These are phyloP conservation scores for Cremastobaeus sp. DNA, from an alignment of 2,888 invertebrate species.

Conservation along the genomic window DNA sequence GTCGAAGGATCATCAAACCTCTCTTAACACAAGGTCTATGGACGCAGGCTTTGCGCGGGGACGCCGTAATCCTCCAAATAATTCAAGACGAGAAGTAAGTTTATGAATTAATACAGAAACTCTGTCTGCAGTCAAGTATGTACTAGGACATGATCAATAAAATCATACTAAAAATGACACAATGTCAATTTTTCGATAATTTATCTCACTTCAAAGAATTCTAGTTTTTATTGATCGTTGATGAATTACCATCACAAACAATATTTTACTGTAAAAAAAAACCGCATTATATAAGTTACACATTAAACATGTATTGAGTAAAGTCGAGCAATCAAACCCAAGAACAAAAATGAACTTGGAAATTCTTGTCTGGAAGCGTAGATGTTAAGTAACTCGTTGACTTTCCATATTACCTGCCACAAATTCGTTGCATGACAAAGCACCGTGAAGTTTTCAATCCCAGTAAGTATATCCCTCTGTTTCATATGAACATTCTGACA, in stretches of 20 bases:
- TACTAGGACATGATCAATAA: not conserved
- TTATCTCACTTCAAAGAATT: no score
- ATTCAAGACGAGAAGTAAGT: conserved; percentile 77
- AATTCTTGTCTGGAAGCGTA: conserved; percentile 5
- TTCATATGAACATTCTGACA: conserved; percentile 2
- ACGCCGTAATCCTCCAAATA: conserved; percentile 71
- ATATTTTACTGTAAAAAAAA: no score
- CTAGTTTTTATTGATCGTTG: no score
- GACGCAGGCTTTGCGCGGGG: conserved; percentile 71
- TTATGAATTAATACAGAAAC: conserved; percentile 37
- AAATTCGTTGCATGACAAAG: conserved; percentile 39
- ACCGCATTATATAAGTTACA: no score
- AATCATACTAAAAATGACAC: not conserved
- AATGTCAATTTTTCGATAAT: no score
- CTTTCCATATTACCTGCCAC: conserved; percentile 40
- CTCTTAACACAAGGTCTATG: conserved; percentile 91
- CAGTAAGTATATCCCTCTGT: conserved; percentile 24
- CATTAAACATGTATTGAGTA: no score
- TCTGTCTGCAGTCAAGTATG: conserved; percentile 9
- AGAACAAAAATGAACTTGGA: not conserved
- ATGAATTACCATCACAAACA: no score
- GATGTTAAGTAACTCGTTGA: conserved; percentile 26
- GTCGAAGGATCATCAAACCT: conserved; percentile 78
- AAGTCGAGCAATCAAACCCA: no score
- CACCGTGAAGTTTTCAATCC: conserved; percentile 41